These are phyloP conservation scores for Drosophila navojoa DNA, from an alignment of 1,140 invertebrate genomes.

Conservation along the genomic window DNA sequence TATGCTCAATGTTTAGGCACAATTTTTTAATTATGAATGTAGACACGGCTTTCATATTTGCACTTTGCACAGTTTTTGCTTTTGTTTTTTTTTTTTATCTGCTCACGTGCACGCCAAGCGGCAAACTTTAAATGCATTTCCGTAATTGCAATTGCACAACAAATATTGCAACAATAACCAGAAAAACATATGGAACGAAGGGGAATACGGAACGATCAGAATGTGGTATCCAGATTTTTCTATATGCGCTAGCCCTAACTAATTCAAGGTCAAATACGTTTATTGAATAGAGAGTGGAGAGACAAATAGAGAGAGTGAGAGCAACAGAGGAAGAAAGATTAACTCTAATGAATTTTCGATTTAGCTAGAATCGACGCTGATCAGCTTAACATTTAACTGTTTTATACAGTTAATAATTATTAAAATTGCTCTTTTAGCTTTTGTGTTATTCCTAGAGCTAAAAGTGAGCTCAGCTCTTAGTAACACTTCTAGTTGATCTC, in stretches of 20 bases:
- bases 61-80: conserved; percentile 27
- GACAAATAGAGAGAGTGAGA: too few species aligned
- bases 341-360: too few species aligned
- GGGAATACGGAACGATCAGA: neutral
- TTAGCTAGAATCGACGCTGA: too few species aligned
- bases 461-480: too few species aligned
- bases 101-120: conserved; percentile 30
- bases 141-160: conserved; percentile 43
- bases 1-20: conserved; percentile 20
- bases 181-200: neutral
- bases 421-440: too few species aligned
- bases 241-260: conserved; percentile 10
- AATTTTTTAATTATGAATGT: conserved; percentile 43
- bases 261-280: conserved; percentile 18
- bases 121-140: conserved; percentile 36
- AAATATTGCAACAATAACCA: conserved; percentile 11
- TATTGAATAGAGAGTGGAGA: conserved; percentile 11
- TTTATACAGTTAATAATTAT: too few species aligned
- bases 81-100: conserved; percentile 30
- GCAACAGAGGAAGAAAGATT: too few species aligned
- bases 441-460: too few species aligned
- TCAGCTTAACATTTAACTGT: too few species aligned
- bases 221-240: conserved; percentile 5
- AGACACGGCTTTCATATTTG: conserved; percentile 35
- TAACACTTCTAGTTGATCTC: too few species aligned